These are phyloP conservation scores for Rhadinocentrus ornatus DNA, from an alignment of 2,797 vertebrate genomes.

Conservation along the genomic window DNA sequence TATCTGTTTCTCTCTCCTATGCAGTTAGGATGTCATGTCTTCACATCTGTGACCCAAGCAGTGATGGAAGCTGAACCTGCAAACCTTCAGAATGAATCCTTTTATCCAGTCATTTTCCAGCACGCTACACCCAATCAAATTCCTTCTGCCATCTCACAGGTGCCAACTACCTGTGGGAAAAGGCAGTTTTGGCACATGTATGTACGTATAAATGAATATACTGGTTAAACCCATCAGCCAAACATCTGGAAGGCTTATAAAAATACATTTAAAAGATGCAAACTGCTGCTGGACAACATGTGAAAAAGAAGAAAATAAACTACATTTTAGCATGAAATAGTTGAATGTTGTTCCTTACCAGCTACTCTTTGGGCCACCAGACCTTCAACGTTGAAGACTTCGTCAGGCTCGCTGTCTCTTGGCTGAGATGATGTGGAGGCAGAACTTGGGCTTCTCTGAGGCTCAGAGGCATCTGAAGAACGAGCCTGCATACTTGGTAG, in stretches of 20 bases:
- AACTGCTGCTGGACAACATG: not conserved
- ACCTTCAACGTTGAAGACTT: constrained; percentile 91
- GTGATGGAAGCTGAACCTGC: not conserved
- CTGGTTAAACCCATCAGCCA: not conserved
- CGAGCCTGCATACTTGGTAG: constrained; percentile 61
- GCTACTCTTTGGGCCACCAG: constrained; percentile 96
- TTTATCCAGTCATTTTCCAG: constrained; percentile 1
- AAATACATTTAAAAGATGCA: constrained; percentile 1
- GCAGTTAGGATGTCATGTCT: not conserved
- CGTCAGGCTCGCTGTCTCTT: constrained; percentile 84
- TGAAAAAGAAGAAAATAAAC: not conserved
- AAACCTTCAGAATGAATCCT: not conserved
- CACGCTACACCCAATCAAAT: not conserved
- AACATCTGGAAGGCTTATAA: not conserved
- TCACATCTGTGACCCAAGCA: not conserved
- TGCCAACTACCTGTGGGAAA: not conserved
- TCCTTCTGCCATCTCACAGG: not conserved
- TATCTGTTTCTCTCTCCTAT: not conserved
- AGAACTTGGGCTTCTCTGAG: constrained; percentile 53
- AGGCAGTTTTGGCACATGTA: not conserved
- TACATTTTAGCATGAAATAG: not conserved
- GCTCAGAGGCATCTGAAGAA: constrained; percentile 63
- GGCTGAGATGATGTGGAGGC: constrained; percentile 76
- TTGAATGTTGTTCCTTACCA: constrained; percentile 81
- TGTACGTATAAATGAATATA: not conserved